Base-by-base conservation (phyloP, 1,140 invertebrate genomes). In the Neotoxoptera formosana region DNA sequence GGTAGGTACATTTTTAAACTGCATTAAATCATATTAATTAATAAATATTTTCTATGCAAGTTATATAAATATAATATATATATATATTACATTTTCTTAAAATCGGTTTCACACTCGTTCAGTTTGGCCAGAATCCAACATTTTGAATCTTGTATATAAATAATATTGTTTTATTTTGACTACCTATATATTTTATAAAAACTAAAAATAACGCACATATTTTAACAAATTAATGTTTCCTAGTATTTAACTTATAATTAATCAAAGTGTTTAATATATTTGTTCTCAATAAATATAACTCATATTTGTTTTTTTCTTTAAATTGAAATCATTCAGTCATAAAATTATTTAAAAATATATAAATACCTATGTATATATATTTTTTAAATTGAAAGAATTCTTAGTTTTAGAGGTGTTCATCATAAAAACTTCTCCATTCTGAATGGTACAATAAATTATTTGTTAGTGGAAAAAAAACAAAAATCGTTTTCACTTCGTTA, bases 401-500 rank as follows among this genome's bases (percentile, higher is more conserved):
- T 88, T 51, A 47, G 83, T 84, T 83, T 41, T 84, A 84, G 36
- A 84, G 36, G 8, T 84, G 36, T 84, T 23, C 11, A 23, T 21
- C 23, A 48, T 51, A 88, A 48, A 87, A 14, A 48, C 17, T 2
- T 17, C 11, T 14, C 4, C 14, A 20, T 1, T 7, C 25, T n/a
- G 11, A 48, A n/a, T n/a, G n/a, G n/a, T 47, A 48, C 4, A n/a
- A 87, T 87, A 48, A 87, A 48, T 48, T 47, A 87, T 87, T 48
- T n/a, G 25, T 48, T 7, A 30, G 36, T 2, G 30, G 14, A n/a
- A 87, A 23, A 34, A 87, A 53, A 89, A 86, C 81, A 81, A 25
- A 51, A 90, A 90, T 56, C 88, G 20, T 90, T 53, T 89, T 36
- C 51, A 56, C 51, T 90, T 56, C n/a, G n/a, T 90, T 90, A 56